Base-by-base conservation (phyloP, 2,888 invertebrate genomes). In the Rutpela maculata region DNA sequence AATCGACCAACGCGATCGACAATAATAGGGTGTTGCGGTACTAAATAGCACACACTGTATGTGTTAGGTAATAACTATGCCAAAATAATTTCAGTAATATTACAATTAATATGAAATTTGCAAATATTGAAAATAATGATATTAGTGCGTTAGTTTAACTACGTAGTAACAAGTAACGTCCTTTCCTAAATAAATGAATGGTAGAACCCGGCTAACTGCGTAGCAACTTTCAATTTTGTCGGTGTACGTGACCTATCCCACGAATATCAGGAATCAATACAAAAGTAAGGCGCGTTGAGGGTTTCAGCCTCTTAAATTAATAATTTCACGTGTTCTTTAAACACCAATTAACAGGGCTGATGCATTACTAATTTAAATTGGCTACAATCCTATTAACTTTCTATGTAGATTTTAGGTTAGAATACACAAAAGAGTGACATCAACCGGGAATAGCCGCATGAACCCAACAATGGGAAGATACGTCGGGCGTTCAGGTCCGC, bases 171-270 rank as follows among this genome's bases (percentile, higher is more conserved):
- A 26, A 26, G 31, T 3, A 7, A 59, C 4, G 62, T 62, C 22
- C 26, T 4, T 62, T 31, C 31, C 31, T 26, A 12, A 62, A 65
- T 15, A 43, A 65, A 65, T 65, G 43, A n/a, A 12, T 17, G 43
- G 65, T 9, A 65, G n/a, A 9, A 31, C 11, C 38, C 43, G 1
- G 17, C 17, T 10, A 65, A 65, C 17, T 65, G 65, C 65, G 65
- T 65, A 65, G 65, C 31, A 65, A 69, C 12, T 56, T 57, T 59
- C 26, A 43, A 17, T 68, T 68, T 68, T 17, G 67, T 57, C 26
- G 56, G 76, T 56, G 19, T 77, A 74, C 77, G 77, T 77, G 77
- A 77, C 77, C 77, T 74, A 74, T 55, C 74, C 31, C 77, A 77
- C 50, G 77, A 55, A 12, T 59, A 22, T 19, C 50, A 18, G 15